Percentiles rank a stretch among this genome's conserved stretches.
Evolutionary conservation across 2,797 vertebrate species (phyloP).

Genomic region (Pseudopleuronectes americanus): DNA sequence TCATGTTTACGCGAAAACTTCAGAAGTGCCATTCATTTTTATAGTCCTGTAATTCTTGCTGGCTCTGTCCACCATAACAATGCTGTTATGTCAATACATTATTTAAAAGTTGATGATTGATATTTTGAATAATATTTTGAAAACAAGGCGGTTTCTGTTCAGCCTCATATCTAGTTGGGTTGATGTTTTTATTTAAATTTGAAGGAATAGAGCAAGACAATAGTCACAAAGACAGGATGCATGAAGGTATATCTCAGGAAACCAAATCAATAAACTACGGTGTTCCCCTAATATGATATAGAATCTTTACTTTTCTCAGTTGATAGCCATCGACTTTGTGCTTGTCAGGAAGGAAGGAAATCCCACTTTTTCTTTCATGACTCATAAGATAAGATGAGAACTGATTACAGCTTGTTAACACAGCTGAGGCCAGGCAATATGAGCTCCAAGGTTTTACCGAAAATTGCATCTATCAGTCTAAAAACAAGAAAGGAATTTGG

Average conservation of each 20-base stretch:
- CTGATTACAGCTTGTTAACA: not conserved
- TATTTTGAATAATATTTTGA: not conserved
- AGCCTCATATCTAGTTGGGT: not conserved
- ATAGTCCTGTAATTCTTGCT: slow-evolving; percentile 23
- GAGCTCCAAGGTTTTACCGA: not conserved
- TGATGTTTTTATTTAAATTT: slow-evolving; percentile 8
- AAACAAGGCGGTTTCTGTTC: not conserved
- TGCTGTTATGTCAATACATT: slow-evolving; percentile 2
- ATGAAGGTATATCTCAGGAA: slow-evolving; percentile 5
- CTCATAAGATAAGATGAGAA: slow-evolving; percentile 24
- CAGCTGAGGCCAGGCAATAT: not conserved
- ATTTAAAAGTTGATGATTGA: slow-evolving; percentile 4
- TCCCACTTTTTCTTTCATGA: not conserved
- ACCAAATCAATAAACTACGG: not conserved
- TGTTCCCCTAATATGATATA: too few relatives aligned
- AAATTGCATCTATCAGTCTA: not conserved
- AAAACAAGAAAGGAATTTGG: not conserved
- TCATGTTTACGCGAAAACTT: slow-evolving; percentile 19
- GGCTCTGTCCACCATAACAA: slow-evolving; percentile 18
- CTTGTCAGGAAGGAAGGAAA: not conserved
- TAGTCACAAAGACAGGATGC: not conserved
- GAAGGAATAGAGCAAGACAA: not conserved
- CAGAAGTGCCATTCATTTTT: slow-evolving; percentile 31
- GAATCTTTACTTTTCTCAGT: not conserved
- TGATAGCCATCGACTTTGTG: not conserved